Conservation (phyloP, 2,888 invertebrate genomes). For the Diadegma fenestrale region DNA sequence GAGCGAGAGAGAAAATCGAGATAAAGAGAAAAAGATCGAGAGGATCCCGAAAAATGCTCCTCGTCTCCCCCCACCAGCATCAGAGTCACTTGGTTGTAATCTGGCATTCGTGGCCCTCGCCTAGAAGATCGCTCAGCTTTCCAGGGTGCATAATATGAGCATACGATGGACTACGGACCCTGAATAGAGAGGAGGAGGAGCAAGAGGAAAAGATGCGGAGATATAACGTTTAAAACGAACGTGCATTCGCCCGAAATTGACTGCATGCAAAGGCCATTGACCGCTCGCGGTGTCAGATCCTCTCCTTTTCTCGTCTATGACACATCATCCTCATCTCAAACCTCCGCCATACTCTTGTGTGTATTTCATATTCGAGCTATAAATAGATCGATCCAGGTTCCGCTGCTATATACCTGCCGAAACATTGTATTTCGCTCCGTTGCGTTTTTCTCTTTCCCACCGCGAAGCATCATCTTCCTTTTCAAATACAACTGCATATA, state of each 20-base stretch:
- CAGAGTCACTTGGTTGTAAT: background rate
- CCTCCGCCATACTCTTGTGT: background rate
- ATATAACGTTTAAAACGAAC: slow-evolving; percentile 46
- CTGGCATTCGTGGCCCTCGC: slow-evolving; percentile 36
- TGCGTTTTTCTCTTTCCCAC: slow-evolving; percentile 7
- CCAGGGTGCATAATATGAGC: slow-evolving; percentile 53
- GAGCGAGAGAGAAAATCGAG: background rate
- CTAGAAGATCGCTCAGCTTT: slow-evolving; percentile 35
- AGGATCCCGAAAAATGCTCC: slow-evolving; percentile 23
- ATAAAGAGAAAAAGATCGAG: background rate
- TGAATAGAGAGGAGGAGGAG: slow-evolving; percentile 24
- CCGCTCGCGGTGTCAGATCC: slow-evolving; percentile 67
- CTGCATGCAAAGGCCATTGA: slow-evolving; percentile 72
- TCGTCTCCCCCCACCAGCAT: background rate
- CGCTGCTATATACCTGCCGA: slow-evolving; percentile 63
- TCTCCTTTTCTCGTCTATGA: slow-evolving; percentile 52
- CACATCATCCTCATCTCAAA: slow-evolving; percentile 29
- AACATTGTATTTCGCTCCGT: slow-evolving; percentile 43
- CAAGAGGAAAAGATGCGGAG: slow-evolving; percentile 10
- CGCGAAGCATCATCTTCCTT: slow-evolving; percentile 30
- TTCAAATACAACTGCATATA: slow-evolving; percentile 39
- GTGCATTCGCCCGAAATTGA: slow-evolving; percentile 67
- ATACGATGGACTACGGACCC: slow-evolving; percentile 5
- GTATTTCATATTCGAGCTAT: background rate
- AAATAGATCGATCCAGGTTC: slow-evolving; percentile 31